Evolutionary conservation across 1,140 invertebrate genomes (phyloP), one percentile per base, ranked within the genome.

Genomic region (Subanguina moxae): DNA sequence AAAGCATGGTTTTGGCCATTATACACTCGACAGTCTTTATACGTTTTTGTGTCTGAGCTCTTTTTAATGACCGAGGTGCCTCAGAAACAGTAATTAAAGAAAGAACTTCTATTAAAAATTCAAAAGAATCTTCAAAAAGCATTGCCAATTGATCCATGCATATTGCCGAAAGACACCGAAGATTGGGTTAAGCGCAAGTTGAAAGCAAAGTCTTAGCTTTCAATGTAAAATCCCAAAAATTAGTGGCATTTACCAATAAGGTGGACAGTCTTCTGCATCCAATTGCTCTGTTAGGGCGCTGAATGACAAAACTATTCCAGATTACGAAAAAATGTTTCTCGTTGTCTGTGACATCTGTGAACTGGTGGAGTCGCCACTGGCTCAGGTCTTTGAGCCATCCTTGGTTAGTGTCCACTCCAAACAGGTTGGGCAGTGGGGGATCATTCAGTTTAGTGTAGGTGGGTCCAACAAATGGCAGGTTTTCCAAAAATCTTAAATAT

Each of bases 241-340:
- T 45, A 7, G 48, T 8, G 17, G 17, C 8, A 19, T 7, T 52
- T 52, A 52, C 48, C 48, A 52, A 52, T 21, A 52, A 19, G 3
- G n/a, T 25, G 15, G 48, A 3, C n/a, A 52, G n/a, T 25, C 23
- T 19, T 8, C 8, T 21, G 8, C 58, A 21, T 30, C 58, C 58
- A 21, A 61, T 19, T 3, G 58, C 28, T 61, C 58, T 30, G 21
- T 61, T 61, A 32, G 19, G n/a, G 28, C 58, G 58, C 13, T 43
- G 58, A 3, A 30, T 61, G 3, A 61, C 38, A 30, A 61, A 61
- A 30, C n/a, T 21, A 30, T 61, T 61, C 58, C 58, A 61, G n/a
- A 61, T 3, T 8, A n/a, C 28, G 21, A 58, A 61, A 30, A 61
- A 61, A 8, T 61, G 3, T 61, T 61, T 61, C 21, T 61, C 58